Conservation (phyloP, 2,888 invertebrate species). For the Asteroscopus sphinx region DNA sequence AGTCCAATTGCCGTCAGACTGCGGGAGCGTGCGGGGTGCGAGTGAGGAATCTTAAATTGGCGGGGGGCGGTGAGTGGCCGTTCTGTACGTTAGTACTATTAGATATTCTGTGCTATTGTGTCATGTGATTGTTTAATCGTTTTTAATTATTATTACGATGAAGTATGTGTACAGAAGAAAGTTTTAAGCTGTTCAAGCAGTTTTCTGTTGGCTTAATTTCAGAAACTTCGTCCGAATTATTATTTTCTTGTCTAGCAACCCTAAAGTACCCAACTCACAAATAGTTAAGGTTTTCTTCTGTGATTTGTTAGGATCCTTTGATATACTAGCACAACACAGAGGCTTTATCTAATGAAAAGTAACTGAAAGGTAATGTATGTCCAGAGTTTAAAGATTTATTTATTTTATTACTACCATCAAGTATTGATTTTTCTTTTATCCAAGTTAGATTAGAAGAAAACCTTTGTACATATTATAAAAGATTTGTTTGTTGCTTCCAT, state of each 20-base stretch:
- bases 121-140: too few species aligned
- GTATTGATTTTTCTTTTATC: conserved; percentile 8
- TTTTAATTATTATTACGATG: too few species aligned
- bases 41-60: too few species aligned
- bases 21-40: too few species aligned
- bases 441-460: not conserved
- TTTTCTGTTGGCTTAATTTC: not conserved
- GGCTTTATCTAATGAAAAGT: conserved; percentile 22
- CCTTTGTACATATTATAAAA: not conserved
- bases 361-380: conserved; percentile 23
- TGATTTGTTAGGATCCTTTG: conserved; percentile 35
- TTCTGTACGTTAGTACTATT: too few species aligned
- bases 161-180: too few species aligned
- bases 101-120: too few species aligned
- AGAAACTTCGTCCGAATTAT: not conserved
- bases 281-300: conserved; percentile 24
- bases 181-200: not conserved
- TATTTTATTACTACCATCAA: conserved; percentile 22
- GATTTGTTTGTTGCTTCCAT: too few species aligned
- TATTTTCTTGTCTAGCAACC: conserved; percentile 15
- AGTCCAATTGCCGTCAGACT: too few species aligned
- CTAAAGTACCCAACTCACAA: conserved; percentile 9
- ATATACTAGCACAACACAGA: conserved; percentile 22
- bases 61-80: too few species aligned
- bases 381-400: conserved; percentile 26